A percentile compares a stretch with the other conserved stretches of the same genome.
Conservation (phyloP, 2,888 invertebrate genomes). For the Epinotia nisella region DNA sequence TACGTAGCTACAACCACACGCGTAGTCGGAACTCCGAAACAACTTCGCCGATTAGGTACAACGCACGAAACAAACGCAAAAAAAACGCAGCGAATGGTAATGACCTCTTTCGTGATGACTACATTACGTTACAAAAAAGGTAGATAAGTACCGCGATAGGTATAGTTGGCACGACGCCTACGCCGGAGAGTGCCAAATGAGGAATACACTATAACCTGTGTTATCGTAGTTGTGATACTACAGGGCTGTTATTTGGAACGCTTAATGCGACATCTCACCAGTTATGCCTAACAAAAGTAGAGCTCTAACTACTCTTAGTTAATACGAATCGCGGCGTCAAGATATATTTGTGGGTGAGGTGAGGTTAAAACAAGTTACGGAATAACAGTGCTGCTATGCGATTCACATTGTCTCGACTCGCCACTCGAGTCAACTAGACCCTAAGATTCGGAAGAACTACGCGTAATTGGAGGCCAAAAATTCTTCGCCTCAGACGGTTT, state of each 20-base stretch:
- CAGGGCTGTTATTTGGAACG: too few species aligned
- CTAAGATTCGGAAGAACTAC: not conserved
- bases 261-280: too few species aligned
- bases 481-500: not conserved
- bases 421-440: not conserved
- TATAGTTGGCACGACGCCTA: conserved; percentile 57
- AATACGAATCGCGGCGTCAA: too few species aligned
- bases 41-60: conserved; percentile 14
- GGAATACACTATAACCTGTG: conserved; percentile 45
- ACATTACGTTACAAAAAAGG: conserved; percentile 51
- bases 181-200: conserved; percentile 62
- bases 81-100: conserved; percentile 48
- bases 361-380: too few species aligned
- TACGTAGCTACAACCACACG: too few species aligned
- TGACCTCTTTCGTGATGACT: conserved; percentile 54
- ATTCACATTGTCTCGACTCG: not conserved
- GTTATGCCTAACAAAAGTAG: too few species aligned
- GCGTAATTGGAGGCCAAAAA: not conserved
- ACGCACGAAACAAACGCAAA: conserved; percentile 29
- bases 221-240: conserved; percentile 15
- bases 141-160: conserved; percentile 48
- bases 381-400: too few species aligned
- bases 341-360: too few species aligned
- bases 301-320: too few species aligned
- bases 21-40: conserved; percentile 18